Evolutionary conservation across 2,113 vertebrate genomes (phyloP), one percentile per base, ranked within the genome.

Genomic region (Clupea harengus): DNA sequence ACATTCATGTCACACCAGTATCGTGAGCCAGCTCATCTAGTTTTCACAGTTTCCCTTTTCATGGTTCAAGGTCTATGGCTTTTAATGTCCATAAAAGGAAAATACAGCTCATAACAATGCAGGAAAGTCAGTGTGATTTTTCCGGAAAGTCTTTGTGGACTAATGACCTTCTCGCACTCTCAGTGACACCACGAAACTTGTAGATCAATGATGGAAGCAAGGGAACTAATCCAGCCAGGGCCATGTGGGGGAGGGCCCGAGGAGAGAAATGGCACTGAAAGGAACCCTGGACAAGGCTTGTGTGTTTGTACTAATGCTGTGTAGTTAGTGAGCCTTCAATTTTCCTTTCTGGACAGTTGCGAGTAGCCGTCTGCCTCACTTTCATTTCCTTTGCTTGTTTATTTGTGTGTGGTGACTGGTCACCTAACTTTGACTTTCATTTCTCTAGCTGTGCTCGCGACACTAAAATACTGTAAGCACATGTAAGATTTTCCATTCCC

Each of bases 381-480:
- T 78, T 78, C 72, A 39, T 78, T 78, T 78, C 72, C 72, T 32
- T 78, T 15, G 72, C 32, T 15, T 44, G 72, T 78, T 78, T 78
- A 28, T 78, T 78, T 78, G 13, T 39, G 72, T 32, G 25, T 28
- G 28, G 28, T 32, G 72, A 78, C 10, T 64, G 32, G 82, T 49
- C 60, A 82, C 64, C 17, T 46, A 72, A 28, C 81, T 60, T 88
- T 44, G 22, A 32, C 84, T 88, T 88, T 86, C 84, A 54, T 52
- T 86, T 88, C 85, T 86, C 82, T 39, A 82, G 45, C 25, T 85
- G 52, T 47, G 45, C 20, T 11, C 67, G 13, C 28, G 3, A 13
- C 32, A 32, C 10, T 32, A 4, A 39, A 39, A 78, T 39, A 78
- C 11, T 13, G 15, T 78, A 17, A 78, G 72, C 28, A 39, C 72